phyloP scores from a whole-genome alignment of 2,888 invertebrate genomes.

The Phengaris arion region DNA sequence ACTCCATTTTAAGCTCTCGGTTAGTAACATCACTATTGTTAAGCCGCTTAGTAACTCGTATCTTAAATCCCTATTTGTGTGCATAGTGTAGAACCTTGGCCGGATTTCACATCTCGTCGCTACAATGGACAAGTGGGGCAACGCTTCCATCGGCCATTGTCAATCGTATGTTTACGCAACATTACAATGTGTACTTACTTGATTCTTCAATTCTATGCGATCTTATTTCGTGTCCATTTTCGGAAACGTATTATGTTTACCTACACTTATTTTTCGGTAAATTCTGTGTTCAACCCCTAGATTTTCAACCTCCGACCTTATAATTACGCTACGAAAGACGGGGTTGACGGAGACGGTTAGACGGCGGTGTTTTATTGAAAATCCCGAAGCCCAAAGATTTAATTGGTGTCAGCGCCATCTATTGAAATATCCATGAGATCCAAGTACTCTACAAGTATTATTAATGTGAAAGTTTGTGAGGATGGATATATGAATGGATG shows the following conservation, averaged over 20 bases:
- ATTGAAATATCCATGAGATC: too few species aligned
- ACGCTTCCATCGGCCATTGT: constrained; percentile 57
- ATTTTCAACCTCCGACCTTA: neutral
- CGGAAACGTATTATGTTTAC: neutral
- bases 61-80: constrained; percentile 27
- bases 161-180: constrained; percentile 53
- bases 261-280: neutral
- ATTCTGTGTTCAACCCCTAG: neutral
- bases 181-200: constrained; percentile 30
- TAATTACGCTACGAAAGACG: too few species aligned
- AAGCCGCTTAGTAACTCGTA: constrained; percentile 8
- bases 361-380: too few species aligned
- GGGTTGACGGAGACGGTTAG: too few species aligned
- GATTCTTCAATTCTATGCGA: constrained; percentile 4
- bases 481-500: too few species aligned
- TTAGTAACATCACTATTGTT: constrained; percentile 16
- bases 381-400: too few species aligned
- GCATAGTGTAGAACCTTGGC: constrained; percentile 53
- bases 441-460: too few species aligned
- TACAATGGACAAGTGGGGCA: constrained; percentile 64
- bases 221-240: constrained; percentile 12
- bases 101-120: constrained; percentile 69
- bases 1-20: neutral
- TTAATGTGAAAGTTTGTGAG: too few species aligned
- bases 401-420: too few species aligned